phyloP scores from a whole-genome alignment of 1,140 invertebrate species.

The Sweltsa coloradensis region DNA sequence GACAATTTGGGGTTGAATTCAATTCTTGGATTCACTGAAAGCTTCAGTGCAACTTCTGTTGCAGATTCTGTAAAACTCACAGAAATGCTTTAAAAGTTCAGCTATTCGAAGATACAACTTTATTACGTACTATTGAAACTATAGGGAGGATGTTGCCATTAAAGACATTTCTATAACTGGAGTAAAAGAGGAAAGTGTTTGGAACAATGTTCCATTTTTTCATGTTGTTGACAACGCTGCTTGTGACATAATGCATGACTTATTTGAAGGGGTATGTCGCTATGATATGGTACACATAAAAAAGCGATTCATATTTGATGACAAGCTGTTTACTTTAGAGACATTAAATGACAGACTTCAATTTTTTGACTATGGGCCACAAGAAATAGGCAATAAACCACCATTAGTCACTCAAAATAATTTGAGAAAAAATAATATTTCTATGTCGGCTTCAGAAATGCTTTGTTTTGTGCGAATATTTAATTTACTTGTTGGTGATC shows the following conservation, averaged over 20 bases:
- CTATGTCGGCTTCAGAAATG: slow-evolving; percentile 21
- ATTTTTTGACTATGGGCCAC: slow-evolving; percentile 15
- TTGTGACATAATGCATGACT: slow-evolving; percentile 18
- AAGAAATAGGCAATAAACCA: slow-evolving; percentile 13
- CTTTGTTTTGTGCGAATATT: slow-evolving; percentile 15
- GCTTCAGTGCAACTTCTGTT: too few species aligned
- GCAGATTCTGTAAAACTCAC: too few species aligned
- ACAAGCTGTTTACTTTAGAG: slow-evolving; percentile 12
- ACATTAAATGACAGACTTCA: slow-evolving; percentile 16
- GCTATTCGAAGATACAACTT: background rate
- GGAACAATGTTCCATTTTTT: slow-evolving; percentile 7
- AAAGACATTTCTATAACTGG: background rate
- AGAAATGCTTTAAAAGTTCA: too few species aligned
- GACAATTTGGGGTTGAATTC: too few species aligned
- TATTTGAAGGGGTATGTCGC: slow-evolving; percentile 17
- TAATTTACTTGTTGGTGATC: slow-evolving; percentile 18
- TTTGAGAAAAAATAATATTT: slow-evolving; percentile 12
- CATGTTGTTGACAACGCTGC: slow-evolving; percentile 16
- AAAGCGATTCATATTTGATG: slow-evolving; percentile 10
- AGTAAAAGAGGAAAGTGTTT: background rate
- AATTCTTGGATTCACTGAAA: too few species aligned
- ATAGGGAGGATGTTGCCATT: background rate
- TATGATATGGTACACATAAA: slow-evolving; percentile 18
- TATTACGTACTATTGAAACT: background rate
- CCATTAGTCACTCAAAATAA: slow-evolving; percentile 6